Evolutionary conservation across 2,888 invertebrate species (phyloP).

Genomic region (Pyralis farinalis): DNA sequence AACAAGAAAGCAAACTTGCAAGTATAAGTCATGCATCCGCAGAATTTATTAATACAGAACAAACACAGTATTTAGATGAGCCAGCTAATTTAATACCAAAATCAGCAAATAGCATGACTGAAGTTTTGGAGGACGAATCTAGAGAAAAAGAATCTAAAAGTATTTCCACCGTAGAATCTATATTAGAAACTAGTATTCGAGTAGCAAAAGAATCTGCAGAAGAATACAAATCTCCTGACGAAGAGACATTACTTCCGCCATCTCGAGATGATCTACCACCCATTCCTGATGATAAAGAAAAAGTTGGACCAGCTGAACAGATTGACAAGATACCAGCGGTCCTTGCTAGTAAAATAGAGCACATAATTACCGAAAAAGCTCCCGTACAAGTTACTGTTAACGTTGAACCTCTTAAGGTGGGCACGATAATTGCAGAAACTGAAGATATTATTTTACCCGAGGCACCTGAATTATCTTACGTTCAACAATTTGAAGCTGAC

Average conservation of each 20-base stretch:
- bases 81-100: background rate
- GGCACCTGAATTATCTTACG: constrained; percentile 41
- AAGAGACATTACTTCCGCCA: background rate
- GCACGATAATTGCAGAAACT: constrained; percentile 41
- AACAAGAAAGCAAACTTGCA: constrained; percentile 28
- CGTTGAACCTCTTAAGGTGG: constrained; percentile 40
- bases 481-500: constrained; percentile 44
- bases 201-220: background rate
- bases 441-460: constrained; percentile 29
- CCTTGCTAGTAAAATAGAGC: constrained; percentile 22
- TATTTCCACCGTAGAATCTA: background rate
- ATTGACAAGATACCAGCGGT: constrained; percentile 10
- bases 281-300: background rate
- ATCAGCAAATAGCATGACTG: background rate
- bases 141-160: background rate
- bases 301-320: background rate
- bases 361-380: constrained; percentile 29
- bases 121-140: background rate
- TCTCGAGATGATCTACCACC: background rate
- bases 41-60: constrained; percentile 10
- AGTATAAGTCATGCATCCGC: constrained; percentile 7
- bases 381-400: constrained; percentile 35
- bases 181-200: constrained; percentile 2
- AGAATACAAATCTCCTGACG: background rate
- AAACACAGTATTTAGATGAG: background rate